Evolutionary conservation across 2,113 vertebrate species (phyloP), one percentile per base, ranked within the genome.

Genomic region (Callospermophilus lateralis): DNA sequence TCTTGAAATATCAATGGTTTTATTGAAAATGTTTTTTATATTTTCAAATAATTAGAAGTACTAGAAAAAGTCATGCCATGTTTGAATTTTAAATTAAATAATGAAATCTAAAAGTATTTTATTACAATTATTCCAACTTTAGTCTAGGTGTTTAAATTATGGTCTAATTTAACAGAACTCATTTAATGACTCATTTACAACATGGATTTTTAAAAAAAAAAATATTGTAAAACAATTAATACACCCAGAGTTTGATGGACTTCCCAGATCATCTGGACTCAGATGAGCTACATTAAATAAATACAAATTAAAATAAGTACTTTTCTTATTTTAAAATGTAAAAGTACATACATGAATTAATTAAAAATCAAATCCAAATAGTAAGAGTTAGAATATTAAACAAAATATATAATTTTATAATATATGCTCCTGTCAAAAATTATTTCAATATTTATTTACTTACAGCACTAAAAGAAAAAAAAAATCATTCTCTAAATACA

Each of bases 21-120:
- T 61, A 17, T 89, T 63, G 24, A 28, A 26, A 53, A 84, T 4
- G 55, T n/a, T 67, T 68, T 83, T 92, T 26, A 68, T 68, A 83
- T 65, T 94, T 95, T 63, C 17, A 58, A 95, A 80, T 4, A 74
- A 11, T 78, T 90, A 74, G 4, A 95, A 93, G 67, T 70, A n/a
- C 30, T 70, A 70, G 67, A n/a, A n/a, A 32, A 70, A 70, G 32
- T 34, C 32, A 77, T 91, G 32, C 7, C 32, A 77, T 91, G 78
- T 61, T 91, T 86, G 8, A 95, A 93, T 89, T 86, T 92, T 68
- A 84, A 93, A 63, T 74, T 30, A 89, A 28, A 67, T 73, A 85
- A 39, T 24, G 12, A 15, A 70, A 74, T 55, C 70, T 42, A 77
- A 78, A 65, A 37, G 2, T 28, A 81, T 73, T 89, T 91, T 79